Evolutionary conservation across 2,113 vertebrate species (phyloP), one percentile per base, ranked within the genome.

Genomic region (Eolophus roseicapilla): DNA sequence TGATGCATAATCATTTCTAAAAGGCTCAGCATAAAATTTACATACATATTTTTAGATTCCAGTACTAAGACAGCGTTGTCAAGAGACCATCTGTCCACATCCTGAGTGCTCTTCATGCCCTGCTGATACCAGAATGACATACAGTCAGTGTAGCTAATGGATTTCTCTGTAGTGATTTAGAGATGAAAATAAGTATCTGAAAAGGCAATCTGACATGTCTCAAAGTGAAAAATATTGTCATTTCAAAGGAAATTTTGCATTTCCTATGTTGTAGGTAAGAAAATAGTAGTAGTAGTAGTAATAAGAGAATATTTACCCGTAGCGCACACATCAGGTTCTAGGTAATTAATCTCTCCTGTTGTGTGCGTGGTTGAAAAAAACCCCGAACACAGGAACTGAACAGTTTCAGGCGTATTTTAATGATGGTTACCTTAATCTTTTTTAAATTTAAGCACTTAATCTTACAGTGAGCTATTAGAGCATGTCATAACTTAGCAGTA

Each of bases 381-480:
- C 29, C n/a, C 52, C 57, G n/a, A 90, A 37, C 65, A 59, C 3
- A 43, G 82, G 50, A 95, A 80, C n/a, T 11, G 31, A 93, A 60
- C n/a, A 70, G 63, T 92, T 95, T 88, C 53, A 63, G 79, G 37
- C 20, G 33, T 60, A 39, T 81, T 80, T 88, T 55, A 67, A 77
- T 80, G 68, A 73, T 41, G 35, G 69, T 71, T 90, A 20, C 77
- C 71, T 94, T 82, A 76, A 90, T 93, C 70, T 76, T 71, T 46
- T 33, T 92, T 68, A 81, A 78, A 71, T 86, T 23, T 71, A 92
- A 94, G 43, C 35, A 67, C 37, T 96, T 94, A 86, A 88, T 93
- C 67, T 82, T 77, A 37, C 17, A 39, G 33, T 2, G 17, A 86
- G 43, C 47, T 86, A 25, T 74, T 75, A 86, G 57, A 90, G 33